These are phyloP conservation scores for Neoarius graeffei DNA, from an alignment of 2,113 vertebrate genomes.

Conservation along the genomic window DNA sequence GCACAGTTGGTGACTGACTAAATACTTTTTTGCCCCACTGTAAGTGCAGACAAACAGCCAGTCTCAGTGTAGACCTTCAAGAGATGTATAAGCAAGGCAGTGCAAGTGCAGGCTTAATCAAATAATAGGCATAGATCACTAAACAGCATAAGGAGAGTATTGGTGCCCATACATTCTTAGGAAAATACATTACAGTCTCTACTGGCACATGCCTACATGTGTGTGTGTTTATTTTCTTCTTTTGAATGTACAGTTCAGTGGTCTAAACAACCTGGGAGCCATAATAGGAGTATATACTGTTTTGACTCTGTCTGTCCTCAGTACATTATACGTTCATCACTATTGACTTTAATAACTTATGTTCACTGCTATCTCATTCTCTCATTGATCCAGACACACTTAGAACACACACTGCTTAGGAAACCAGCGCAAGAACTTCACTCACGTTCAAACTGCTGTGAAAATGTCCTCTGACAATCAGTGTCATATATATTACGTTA, in stretches of 20 bases:
- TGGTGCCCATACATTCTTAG: neutral
- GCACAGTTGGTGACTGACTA: no score
- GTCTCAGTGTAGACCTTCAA: neutral
- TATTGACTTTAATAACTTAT: neutral
- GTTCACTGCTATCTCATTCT: neutral
- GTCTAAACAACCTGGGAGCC: neutral
- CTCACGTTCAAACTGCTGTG: neutral
- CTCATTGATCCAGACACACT: neutral
- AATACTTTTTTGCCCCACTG: no score
- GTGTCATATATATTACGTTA: neutral
- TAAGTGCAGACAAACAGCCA: slow-evolving; percentile 24
- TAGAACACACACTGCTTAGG: neutral
- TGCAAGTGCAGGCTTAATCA: neutral
- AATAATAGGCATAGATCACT: slow-evolving; percentile 13
- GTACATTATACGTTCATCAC: neutral
- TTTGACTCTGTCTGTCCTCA: neutral
- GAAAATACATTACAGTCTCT: slow-evolving; percentile 4
- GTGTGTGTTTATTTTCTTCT: neutral
- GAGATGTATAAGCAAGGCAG: neutral
- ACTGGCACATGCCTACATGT: neutral
- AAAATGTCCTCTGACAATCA: neutral
- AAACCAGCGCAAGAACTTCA: neutral
- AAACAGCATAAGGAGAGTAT: neutral
- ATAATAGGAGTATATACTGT: neutral
- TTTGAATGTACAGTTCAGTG: neutral